phyloP scores from a whole-genome alignment of 2,888 invertebrate species.

The Drosophila barbarae region DNA sequence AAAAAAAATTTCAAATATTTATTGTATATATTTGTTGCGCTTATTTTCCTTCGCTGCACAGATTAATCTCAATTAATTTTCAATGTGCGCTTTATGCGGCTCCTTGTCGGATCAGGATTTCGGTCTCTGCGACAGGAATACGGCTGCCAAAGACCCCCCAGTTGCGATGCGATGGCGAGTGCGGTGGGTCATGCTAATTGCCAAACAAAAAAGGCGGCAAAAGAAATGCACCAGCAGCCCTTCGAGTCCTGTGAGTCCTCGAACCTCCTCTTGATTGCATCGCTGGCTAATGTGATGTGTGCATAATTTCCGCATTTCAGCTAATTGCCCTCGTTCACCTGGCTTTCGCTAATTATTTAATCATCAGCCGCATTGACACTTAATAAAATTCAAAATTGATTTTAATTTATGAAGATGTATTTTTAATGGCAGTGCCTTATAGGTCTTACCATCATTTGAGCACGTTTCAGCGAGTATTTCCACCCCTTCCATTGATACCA shows the following conservation, averaged over 20 bases:
- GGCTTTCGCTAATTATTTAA: slow-evolving; percentile 43
- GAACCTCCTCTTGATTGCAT: slow-evolving; percentile 41
- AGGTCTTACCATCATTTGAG: slow-evolving; percentile 44
- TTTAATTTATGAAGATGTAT: too few relatives aligned
- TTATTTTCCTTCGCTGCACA: too few relatives aligned
- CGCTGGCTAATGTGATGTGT: slow-evolving; percentile 44
- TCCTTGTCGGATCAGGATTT: too few relatives aligned
- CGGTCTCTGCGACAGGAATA: too few relatives aligned
- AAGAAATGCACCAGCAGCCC: slow-evolving; percentile 34
- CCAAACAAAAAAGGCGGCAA: slow-evolving; percentile 3
- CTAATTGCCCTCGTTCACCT: slow-evolving; percentile 42
- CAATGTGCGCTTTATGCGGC: too few relatives aligned
- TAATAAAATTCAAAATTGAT: not conserved
- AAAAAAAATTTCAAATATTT: too few relatives aligned
- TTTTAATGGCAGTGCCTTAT: slow-evolving; percentile 22
- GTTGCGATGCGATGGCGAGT: too few relatives aligned
- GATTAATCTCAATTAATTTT: too few relatives aligned
- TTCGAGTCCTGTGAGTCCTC: slow-evolving; percentile 14
- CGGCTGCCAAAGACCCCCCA: too few relatives aligned
- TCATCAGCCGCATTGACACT: slow-evolving; percentile 26
- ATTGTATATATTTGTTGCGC: too few relatives aligned
- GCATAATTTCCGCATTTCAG: slow-evolving; percentile 39
- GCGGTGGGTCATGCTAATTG: too few relatives aligned
- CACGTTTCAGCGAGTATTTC: slow-evolving; percentile 32
- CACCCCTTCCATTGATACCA: too few relatives aligned